Evolutionary conservation across 2,113 vertebrate species (phyloP).

Genomic region (Garra rufa): DNA sequence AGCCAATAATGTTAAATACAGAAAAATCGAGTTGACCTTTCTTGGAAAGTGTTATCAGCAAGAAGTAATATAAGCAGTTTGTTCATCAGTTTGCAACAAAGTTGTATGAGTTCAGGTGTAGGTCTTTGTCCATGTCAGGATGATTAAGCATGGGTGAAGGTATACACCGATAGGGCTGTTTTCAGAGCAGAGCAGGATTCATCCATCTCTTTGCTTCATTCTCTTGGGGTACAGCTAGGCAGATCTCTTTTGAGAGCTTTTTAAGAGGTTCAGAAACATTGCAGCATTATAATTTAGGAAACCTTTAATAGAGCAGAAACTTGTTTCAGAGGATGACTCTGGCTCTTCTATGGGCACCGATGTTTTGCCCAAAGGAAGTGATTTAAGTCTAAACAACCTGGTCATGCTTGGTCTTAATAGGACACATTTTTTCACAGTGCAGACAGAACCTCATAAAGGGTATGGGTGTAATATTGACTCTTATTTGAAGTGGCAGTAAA

Average conservation of each 20-base stretch:
- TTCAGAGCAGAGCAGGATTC: not conserved
- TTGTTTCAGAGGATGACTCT: constrained; percentile 6
- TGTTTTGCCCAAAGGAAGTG: constrained; percentile 39
- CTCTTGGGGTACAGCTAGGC: not conserved
- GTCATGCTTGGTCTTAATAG: constrained; percentile 39
- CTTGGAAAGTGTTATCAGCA: not conserved
- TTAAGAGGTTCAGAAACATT: constrained; percentile 8
- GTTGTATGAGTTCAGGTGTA: not conserved
- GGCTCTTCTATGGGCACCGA: not conserved
- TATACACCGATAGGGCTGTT: not conserved
- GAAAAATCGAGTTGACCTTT: constrained; percentile 11
- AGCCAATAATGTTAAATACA: not conserved
- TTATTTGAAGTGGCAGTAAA: constrained; percentile 39
- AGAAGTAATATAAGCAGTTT: not conserved
- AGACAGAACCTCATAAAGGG: constrained; percentile 26
- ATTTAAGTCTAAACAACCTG: constrained; percentile 30
- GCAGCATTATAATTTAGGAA: not conserved
- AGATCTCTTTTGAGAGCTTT: not conserved
- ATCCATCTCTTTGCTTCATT: constrained; percentile 1
- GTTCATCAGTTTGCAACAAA: not conserved
- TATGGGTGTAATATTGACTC: constrained; percentile 31
- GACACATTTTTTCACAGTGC: constrained; percentile 17
- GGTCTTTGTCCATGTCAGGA: constrained; percentile 1
- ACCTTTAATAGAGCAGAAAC: constrained; percentile 7
- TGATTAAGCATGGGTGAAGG: constrained; percentile 8